phyloP scores from a whole-genome alignment of 2,797 vertebrate species.

The Dryobates pubescens region DNA sequence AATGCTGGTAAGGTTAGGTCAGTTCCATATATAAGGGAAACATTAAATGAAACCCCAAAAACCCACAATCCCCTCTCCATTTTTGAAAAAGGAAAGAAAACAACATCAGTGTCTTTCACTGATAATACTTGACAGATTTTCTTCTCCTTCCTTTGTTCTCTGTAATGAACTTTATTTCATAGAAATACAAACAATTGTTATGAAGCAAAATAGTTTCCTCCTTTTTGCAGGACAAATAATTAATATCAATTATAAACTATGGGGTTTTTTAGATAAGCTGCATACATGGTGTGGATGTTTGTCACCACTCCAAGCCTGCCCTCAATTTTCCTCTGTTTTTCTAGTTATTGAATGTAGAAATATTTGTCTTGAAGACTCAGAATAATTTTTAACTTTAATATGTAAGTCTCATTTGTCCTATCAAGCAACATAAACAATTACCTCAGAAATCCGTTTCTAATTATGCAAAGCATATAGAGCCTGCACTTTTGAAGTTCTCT shows the following conservation, averaged over 20 bases:
- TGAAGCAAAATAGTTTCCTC: neutral
- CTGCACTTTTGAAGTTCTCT: neutral
- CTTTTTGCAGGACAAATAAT: neutral
- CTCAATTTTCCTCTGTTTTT: neutral
- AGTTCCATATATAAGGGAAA: neutral
- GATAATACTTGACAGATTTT: neutral
- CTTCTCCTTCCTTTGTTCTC: neutral
- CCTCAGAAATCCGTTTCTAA: conserved; percentile 17
- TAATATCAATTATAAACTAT: neutral
- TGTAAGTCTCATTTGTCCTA: neutral
- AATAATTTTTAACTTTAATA: neutral
- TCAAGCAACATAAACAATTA: neutral
- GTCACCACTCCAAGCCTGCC: neutral
- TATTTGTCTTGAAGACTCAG: neutral
- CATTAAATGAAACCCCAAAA: neutral
- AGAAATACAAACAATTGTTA: neutral
- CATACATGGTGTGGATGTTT: neutral
- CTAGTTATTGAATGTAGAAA: neutral
- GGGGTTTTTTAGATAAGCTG: neutral
- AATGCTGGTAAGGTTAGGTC: neutral
- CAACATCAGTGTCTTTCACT: conserved; percentile 9
- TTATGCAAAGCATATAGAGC: neutral
- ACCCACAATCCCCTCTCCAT: neutral
- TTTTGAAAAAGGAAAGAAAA: conserved; percentile 42
- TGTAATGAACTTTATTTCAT: neutral